These are phyloP conservation scores for Cheilosia vulpina DNA, from an alignment of 2,888 invertebrate genomes.

Conservation along the genomic window DNA sequence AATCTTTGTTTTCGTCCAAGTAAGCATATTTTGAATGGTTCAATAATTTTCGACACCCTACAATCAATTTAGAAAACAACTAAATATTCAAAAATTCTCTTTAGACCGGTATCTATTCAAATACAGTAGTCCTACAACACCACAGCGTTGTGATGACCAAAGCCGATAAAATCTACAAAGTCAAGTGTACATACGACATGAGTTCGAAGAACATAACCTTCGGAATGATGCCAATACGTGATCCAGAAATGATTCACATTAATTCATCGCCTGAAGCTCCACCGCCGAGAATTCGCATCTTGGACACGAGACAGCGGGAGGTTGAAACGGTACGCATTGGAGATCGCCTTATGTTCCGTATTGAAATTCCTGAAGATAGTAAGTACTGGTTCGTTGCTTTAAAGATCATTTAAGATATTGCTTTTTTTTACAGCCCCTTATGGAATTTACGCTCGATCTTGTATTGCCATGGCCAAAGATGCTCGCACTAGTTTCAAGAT, in stretches of 20 bases:
- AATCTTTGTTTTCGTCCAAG: no score
- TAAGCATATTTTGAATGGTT: no score
- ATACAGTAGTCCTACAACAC: slow-evolving; percentile 96
- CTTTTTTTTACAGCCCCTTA: slow-evolving; percentile 90
- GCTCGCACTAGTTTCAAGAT: slow-evolving; percentile 98
- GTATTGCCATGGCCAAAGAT: slow-evolving; percentile 98
- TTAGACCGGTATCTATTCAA: slow-evolving; percentile 96
- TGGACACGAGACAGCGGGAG: slow-evolving; percentile 93
- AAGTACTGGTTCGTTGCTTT: slow-evolving; percentile 82
- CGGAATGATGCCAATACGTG: slow-evolving; percentile 98
- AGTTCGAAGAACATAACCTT: slow-evolving; percentile 98
- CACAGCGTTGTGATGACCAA: slow-evolving; percentile 98
- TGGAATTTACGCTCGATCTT: slow-evolving; percentile 97
- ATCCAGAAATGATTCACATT: slow-evolving; percentile 98
- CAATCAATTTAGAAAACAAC: background rate
- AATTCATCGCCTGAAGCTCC: slow-evolving; percentile 97
- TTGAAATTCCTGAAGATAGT: slow-evolving; percentile 98
- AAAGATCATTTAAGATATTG: background rate
- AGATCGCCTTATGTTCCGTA: slow-evolving; percentile 96
- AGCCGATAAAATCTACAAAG: slow-evolving; percentile 98
- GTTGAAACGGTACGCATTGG: slow-evolving; percentile 97
- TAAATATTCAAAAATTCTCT: slow-evolving; percentile 3
- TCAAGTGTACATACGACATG: slow-evolving; percentile 98
- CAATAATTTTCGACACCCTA: no score
- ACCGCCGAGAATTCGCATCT: slow-evolving; percentile 95